phyloP scores from a whole-genome alignment of 64 coral and sea anemone genomes.

The Dendronephthya gigantea region DNA sequence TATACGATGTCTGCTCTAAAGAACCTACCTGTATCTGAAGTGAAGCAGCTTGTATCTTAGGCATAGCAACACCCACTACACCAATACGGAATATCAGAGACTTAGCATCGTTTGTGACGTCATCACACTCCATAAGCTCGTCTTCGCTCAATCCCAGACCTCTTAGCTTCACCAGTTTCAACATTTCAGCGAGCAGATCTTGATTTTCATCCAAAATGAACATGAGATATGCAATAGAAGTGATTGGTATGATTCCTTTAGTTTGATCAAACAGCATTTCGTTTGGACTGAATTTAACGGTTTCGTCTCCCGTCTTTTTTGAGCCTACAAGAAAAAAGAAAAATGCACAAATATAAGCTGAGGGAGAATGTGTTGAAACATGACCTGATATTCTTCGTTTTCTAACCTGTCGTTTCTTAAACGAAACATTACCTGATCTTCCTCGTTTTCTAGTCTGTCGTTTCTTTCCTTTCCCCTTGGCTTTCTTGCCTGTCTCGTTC shows the following conservation, averaged over 20 bases:
- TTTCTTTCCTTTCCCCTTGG: background rate
- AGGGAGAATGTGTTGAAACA: no score
- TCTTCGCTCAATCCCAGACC: background rate
- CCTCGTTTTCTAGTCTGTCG: background rate
- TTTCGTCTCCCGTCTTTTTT: background rate
- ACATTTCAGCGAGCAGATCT: background rate
- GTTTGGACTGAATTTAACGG: background rate
- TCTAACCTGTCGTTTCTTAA: background rate
- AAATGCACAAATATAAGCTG: no score
- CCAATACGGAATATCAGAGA: conserved; percentile 66
- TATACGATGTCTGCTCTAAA: no score
- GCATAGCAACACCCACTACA: conserved; percentile 52
- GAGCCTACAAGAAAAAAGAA: background rate
- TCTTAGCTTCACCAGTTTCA: background rate
- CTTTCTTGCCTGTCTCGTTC: background rate
- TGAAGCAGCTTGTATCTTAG: conserved; percentile 43
- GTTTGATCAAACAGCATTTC: background rate
- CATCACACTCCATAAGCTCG: background rate
- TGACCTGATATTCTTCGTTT: no score
- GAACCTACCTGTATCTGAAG: conserved; percentile 48
- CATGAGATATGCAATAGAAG: background rate
- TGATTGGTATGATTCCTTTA: background rate
- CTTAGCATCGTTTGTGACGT: background rate
- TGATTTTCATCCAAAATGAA: background rate
- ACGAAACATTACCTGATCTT: background rate